A percentile compares a stretch with the other conserved stretches of the same genome.
These are phyloP conservation scores for Anarsia innoxiella DNA, from an alignment of 2,888 invertebrate genomes.

Conservation along the genomic window DNA sequence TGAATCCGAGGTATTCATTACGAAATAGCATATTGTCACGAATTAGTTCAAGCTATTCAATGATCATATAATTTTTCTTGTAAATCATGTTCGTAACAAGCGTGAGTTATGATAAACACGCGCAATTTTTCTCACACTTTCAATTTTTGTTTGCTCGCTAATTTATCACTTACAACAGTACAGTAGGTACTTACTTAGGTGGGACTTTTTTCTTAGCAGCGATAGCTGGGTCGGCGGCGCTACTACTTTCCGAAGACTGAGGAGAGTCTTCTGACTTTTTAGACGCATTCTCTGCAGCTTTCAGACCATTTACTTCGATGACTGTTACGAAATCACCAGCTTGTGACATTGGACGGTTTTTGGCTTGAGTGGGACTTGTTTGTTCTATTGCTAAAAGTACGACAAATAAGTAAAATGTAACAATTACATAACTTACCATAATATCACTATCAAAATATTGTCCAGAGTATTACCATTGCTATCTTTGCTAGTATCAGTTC, in stretches of 20 bases:
- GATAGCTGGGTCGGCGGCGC: constrained; percentile 69
- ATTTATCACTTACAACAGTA: no score
- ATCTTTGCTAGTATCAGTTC: constrained; percentile 55
- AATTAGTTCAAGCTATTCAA: no score
- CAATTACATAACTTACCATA: neutral
- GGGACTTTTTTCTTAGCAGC: constrained; percentile 79
- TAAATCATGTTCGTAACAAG: no score
- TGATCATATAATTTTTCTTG: no score
- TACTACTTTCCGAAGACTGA: constrained; percentile 68
- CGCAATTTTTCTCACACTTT: no score
- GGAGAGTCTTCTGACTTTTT: constrained; percentile 58
- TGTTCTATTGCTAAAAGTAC: constrained; percentile 43
- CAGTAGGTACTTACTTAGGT: constrained; percentile 74
- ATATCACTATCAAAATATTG: no score
- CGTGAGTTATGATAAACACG: no score
- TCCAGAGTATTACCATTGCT: constrained; percentile 40
- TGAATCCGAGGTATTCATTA: no score
- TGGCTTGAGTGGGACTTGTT: constrained; percentile 56
- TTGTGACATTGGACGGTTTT: constrained; percentile 72
- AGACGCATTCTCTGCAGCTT: constrained; percentile 66
- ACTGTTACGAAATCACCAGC: constrained; percentile 86
- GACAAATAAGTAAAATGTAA: neutral
- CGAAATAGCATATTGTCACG: no score
- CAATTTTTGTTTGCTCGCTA: no score
- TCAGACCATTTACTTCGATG: constrained; percentile 90